A percentile compares a stretch with the other conserved stretches of the same genome.
These are phyloP conservation scores for Lepidonotus clava DNA, from an alignment of 2,888 invertebrate genomes.

Conservation along the genomic window DNA sequence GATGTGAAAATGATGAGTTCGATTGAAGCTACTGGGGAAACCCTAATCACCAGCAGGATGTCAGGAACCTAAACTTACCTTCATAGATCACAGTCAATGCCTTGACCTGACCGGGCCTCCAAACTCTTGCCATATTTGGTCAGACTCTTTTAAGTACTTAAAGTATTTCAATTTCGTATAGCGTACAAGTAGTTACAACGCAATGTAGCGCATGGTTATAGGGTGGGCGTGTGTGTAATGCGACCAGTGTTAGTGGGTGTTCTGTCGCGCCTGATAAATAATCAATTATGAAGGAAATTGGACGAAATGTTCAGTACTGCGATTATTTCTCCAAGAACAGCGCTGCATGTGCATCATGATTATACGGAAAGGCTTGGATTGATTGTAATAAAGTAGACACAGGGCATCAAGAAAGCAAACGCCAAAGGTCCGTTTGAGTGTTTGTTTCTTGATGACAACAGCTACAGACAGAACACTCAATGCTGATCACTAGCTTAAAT, in stretches of 20 bases:
- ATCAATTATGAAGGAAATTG: background rate
- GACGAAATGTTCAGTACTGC: background rate
- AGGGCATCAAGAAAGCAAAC: background rate
- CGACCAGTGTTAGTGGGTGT: too few species aligned
- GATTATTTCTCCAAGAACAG: too few species aligned
- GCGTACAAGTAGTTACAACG: too few species aligned
- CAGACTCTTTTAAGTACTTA: too few species aligned
- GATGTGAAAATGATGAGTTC: too few species aligned
- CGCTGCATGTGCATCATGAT: too few species aligned
- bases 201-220: too few species aligned
- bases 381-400: too few species aligned
- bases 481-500: background rate
- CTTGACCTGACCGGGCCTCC: slow-evolving; percentile 2
- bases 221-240: too few species aligned
- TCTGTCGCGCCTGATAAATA: background rate
- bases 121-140: background rate
- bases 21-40: too few species aligned
- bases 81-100: background rate
- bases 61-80: background rate
- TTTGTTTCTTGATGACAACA: background rate
- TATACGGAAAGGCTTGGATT: too few species aligned
- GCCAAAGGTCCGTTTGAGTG: background rate
- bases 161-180: too few species aligned
- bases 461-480: background rate
- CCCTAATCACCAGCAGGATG: slow-evolving; percentile 31